phyloP scores from a whole-genome alignment of 2,113 vertebrate genomes.

The Apteryx owenii region DNA sequence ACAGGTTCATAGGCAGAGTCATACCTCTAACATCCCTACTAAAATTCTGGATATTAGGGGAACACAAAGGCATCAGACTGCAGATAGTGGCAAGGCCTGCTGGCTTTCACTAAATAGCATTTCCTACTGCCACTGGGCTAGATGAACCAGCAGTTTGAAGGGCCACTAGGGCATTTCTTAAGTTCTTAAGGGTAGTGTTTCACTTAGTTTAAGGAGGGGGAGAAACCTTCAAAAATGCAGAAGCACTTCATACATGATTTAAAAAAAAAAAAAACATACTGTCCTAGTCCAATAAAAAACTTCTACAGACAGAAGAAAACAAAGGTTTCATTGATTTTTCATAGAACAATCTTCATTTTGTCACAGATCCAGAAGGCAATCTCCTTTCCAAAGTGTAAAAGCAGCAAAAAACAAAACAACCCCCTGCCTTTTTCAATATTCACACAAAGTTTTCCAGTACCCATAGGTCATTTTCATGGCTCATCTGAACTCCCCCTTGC shows the following conservation, averaged over 20 bases:
- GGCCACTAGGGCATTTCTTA: neutral
- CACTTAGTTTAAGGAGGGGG: neutral
- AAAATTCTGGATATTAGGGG: neutral
- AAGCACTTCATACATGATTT: neutral
- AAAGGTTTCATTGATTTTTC: neutral
- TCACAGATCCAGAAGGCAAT: neutral
- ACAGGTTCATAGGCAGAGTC: neutral
- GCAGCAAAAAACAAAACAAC: neutral
- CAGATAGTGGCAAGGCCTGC: neutral
- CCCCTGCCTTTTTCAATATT: neutral
- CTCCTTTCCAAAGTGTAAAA: neutral
- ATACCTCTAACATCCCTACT: neutral
- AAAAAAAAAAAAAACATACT: rapidly evolving
- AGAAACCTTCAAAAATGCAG: neutral
- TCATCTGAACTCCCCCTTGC: rapidly evolving
- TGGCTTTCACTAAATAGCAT: neutral
- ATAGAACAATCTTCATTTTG: neutral
- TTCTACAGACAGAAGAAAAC: rapidly evolving
- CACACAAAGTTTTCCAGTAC: rapidly evolving
- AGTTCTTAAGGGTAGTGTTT: neutral
- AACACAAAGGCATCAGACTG: neutral
- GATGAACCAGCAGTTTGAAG: neutral
- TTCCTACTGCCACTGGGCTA: neutral
- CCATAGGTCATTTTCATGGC: rapidly evolving
- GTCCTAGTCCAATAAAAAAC: neutral